Evolutionary conservation across 2,888 invertebrate genomes (phyloP), one percentile per base, ranked within the genome.

Genomic region (Stenichneumon culpator): DNA sequence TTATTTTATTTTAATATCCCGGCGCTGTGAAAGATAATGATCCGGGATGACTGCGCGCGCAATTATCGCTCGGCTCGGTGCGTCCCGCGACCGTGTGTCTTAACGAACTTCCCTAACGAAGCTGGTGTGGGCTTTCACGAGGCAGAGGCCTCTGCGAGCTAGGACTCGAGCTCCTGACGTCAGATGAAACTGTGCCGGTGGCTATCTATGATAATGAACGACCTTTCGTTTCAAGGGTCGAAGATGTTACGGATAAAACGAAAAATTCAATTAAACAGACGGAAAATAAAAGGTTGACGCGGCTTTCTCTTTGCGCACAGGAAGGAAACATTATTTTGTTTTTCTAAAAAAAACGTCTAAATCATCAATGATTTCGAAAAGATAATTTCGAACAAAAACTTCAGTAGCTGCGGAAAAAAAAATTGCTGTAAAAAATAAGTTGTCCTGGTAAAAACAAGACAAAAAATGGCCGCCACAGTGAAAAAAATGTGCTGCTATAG

Each of bases 101-200:
- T 57, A 57, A 57, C 57, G 57, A 57, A 57, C 57, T 19, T 22
- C 57, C 57, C 57, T 57, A 57, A 57, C 57, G 57, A 57, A 57
- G 57, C 57, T 57, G 25, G 57, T 25, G 57, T 14, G 25, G 25
- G 57, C 57, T 57, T 25, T 19, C 19, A 57, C 22, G 57, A 25
- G 25, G 25, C 11, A 14, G 22, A 57, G 9, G 22, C 25, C 22
- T 57, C 25, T 22, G 9, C 25, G 25, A 57, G 22, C 57, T 57
- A 25, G 22, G 57, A 57, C 25, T 19, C 25, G 57, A 4, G 3
- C 5, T 25, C 11, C 57, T 57, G 25, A 57, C 19, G 57, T 14
- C 11, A 25, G 11, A 4, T 25, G 25, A 4, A 57, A 57, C 11
- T 4, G 57, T 25, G 57, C 57, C 25, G 57, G 11, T 25, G 57